Evolutionary conservation across 2,113 vertebrate species (phyloP).

Genomic region (Mobula hypostoma): DNA sequence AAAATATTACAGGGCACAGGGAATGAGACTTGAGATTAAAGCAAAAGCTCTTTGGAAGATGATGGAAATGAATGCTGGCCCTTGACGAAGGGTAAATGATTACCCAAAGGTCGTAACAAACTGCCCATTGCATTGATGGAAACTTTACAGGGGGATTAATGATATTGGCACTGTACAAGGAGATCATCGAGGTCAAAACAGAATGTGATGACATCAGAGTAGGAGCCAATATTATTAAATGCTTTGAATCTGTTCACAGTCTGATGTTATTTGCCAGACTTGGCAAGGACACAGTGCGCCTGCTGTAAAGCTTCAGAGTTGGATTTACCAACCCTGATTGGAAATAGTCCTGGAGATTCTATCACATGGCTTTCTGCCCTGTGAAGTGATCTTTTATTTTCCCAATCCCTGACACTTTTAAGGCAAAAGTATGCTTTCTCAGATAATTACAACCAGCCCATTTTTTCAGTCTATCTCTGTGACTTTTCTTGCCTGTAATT

Average conservation of each 20-base stretch:
- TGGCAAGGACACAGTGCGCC: background rate
- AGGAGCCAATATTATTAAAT: constrained; percentile 10
- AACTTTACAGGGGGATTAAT: background rate
- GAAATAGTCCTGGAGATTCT: background rate
- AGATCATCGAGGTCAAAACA: background rate
- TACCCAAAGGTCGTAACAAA: background rate
- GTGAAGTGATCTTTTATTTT: too few species aligned
- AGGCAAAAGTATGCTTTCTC: background rate
- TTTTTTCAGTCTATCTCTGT: too few species aligned
- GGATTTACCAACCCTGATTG: background rate
- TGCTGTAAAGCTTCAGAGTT: background rate
- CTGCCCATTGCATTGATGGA: background rate
- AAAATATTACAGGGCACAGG: background rate
- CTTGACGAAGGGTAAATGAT: background rate
- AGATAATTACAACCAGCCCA: background rate
- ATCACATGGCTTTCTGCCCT: background rate
- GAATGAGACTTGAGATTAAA: constrained; percentile 3
- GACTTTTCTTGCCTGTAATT: background rate
- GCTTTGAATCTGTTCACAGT: background rate
- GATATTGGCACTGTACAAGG: background rate
- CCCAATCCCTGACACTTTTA: background rate
- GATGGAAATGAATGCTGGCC: constrained; percentile 9
- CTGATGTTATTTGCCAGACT: background rate
- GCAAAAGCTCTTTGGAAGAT: background rate
- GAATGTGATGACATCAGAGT: background rate